Evolutionary conservation across 1,140 invertebrate species (phyloP), one percentile per base, ranked within the genome.

Genomic region (Rhopalosiphum maidis): DNA sequence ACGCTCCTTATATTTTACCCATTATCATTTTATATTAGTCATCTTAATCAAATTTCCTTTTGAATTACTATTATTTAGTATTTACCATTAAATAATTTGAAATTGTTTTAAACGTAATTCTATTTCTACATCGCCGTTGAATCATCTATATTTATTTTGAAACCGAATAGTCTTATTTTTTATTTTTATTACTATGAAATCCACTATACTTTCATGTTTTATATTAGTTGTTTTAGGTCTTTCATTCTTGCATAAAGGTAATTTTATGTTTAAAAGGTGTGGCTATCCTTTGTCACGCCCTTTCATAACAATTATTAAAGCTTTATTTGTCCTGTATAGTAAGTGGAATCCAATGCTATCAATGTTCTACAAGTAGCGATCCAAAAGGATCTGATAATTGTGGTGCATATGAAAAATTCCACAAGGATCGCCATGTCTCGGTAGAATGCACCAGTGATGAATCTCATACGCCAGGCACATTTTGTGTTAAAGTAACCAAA

Each of bases 401-500:
- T 95, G 98, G 98, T 2, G 98, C 98, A 0, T 99, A 99, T 94
- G 96, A 96, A 87, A 96, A 96, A 94, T 99, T 99, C 94, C 97
- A 98, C 94, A 97, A 96, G 94, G 96, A 97, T 22, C 96, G 96
- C 93, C 97, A 98, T 95, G 97, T 98, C 94, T 96, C 98, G 2
- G 97, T 98, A 21, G 98, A 99, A 94, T 99, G 98, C 95, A 98
- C 97, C 94, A 98, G 97, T 95, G 98, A 98, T 94, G 98, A 98
- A 95, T 98, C 98, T 93, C 96, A 97, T 88, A 98, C 98, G 95
- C 98, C 98, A 90, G 98, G 98, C n/a, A 98, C 98, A 15, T 99
- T 99, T 95, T 99, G 98, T 95, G 98, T 98, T 95, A 99, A 99
- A 96, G 96, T 98, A 30, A 97, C 97, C 0, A 97, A 98, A 94